These are phyloP conservation scores for Limnephilus rhombicus DNA, from an alignment of 2,888 invertebrate species.

Conservation along the genomic window DNA sequence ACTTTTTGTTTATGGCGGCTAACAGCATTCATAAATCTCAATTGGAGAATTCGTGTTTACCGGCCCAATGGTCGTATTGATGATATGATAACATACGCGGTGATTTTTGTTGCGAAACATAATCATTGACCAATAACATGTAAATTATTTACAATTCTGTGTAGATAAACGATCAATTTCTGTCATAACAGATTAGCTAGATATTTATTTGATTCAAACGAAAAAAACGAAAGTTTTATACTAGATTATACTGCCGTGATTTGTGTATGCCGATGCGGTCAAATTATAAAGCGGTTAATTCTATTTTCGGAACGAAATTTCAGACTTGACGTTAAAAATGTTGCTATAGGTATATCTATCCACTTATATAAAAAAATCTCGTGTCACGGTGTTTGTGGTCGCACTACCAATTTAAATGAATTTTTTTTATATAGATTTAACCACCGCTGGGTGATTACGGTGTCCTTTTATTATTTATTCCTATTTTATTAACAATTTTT, in stretches of 20 bases:
- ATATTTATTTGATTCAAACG: background rate
- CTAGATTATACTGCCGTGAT: background rate
- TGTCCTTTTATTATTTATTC: too few relatives aligned
- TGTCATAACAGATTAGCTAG: background rate
- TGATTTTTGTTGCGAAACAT: constrained; percentile 47
- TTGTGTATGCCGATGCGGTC: background rate
- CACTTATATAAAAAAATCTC: too few relatives aligned
- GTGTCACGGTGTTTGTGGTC: too few relatives aligned
- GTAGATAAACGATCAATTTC: constrained; percentile 7
- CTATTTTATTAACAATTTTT: too few relatives aligned
- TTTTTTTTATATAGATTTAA: too few relatives aligned
- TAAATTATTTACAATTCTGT: background rate
- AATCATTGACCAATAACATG: background rate
- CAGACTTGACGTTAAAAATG: background rate
- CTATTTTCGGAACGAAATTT: background rate
- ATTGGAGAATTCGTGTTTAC: constrained; percentile 58
- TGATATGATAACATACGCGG: constrained; percentile 59
- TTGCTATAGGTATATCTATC: background rate
- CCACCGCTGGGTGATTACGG: too few relatives aligned
- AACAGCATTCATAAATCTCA: constrained; percentile 66
- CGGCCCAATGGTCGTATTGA: constrained; percentile 49
- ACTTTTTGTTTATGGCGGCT: constrained; percentile 66
- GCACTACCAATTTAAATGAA: too few relatives aligned
- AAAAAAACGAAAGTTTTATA: background rate
- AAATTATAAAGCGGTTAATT: background rate